Percentiles rank a stretch among this genome's conserved stretches.
These are phyloP conservation scores for Frieseomelitta varia DNA, from an alignment of 1,140 invertebrate species.

Conservation along the genomic window DNA sequence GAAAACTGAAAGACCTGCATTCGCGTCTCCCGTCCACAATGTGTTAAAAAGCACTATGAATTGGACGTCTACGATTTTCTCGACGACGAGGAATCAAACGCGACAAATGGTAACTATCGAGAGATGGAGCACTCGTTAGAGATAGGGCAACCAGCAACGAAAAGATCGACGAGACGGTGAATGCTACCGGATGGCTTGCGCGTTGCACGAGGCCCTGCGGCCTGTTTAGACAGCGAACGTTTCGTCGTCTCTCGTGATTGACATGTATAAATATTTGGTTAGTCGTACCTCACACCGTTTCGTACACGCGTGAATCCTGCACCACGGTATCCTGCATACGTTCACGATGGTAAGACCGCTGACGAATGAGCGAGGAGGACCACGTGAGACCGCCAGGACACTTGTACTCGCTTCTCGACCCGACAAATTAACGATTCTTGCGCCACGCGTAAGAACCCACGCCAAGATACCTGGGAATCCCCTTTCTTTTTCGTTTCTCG, in stretches of 20 bases:
- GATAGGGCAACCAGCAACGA: constrained; percentile 59
- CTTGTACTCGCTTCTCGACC: constrained; percentile 8
- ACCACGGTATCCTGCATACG: constrained; percentile 38
- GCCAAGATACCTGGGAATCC: constrained; percentile 30
- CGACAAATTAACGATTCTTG: constrained; percentile 58
- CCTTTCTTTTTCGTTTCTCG: neutral
- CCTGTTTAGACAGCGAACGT: constrained; percentile 69
- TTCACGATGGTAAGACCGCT: neutral
- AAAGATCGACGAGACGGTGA: constrained; percentile 52
- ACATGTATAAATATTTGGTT: constrained; percentile 71
- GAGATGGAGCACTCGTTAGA: constrained; percentile 53
- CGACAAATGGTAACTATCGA: constrained; percentile 64
- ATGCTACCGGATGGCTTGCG: constrained; percentile 57
- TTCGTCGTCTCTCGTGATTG: constrained; percentile 67
- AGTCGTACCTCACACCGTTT: constrained; percentile 66
- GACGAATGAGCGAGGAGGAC: neutral
- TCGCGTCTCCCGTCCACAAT: too few species aligned
- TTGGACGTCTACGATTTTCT: constrained; percentile 25
- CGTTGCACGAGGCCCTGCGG: constrained; percentile 40
- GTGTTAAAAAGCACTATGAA: too few species aligned
- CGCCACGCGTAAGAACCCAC: constrained; percentile 41
- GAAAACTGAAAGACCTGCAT: too few species aligned
- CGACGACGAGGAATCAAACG: constrained; percentile 43
- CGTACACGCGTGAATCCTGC: constrained; percentile 44
- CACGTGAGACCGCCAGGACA: constrained; percentile 44